Conservation (phyloP, 2,113 vertebrate genomes). For the Loxodonta africana region DNA sequence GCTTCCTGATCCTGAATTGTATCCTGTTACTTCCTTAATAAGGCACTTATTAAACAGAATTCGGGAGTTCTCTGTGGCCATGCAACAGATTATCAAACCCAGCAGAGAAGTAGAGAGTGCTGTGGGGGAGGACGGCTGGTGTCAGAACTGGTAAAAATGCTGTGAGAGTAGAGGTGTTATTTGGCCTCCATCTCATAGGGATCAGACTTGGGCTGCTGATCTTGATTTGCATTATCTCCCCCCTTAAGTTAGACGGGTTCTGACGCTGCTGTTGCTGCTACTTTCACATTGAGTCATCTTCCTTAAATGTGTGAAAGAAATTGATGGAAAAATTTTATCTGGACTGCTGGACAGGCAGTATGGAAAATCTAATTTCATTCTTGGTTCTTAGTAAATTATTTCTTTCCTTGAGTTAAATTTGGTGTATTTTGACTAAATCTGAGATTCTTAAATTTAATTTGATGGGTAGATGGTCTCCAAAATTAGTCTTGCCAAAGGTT, state of each 20-base stretch:
- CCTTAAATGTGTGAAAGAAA: background rate
- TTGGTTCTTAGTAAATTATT: background rate
- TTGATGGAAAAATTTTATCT: background rate
- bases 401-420: constrained; percentile 30
- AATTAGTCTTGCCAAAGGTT: background rate
- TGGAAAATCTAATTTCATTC: constrained; percentile 44
- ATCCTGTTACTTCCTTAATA: too few species aligned
- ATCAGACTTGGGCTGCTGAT: background rate
- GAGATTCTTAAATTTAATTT: constrained; percentile 12
- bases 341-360: background rate
- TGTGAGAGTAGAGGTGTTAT: background rate
- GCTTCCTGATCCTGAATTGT: too few species aligned
- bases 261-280: background rate
- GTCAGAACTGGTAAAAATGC: background rate
- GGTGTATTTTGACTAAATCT: background rate
- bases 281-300: background rate
- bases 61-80: background rate
- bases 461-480: background rate
- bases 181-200: background rate
- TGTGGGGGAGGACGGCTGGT: background rate
- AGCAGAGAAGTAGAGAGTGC: background rate
- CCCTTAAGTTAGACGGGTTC: background rate
- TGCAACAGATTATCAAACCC: background rate
- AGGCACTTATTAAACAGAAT: background rate
- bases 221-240: background rate